Evolutionary conservation across 2,113 vertebrate species (phyloP).

Genomic region (Ibidorhyncha struthersii): DNA sequence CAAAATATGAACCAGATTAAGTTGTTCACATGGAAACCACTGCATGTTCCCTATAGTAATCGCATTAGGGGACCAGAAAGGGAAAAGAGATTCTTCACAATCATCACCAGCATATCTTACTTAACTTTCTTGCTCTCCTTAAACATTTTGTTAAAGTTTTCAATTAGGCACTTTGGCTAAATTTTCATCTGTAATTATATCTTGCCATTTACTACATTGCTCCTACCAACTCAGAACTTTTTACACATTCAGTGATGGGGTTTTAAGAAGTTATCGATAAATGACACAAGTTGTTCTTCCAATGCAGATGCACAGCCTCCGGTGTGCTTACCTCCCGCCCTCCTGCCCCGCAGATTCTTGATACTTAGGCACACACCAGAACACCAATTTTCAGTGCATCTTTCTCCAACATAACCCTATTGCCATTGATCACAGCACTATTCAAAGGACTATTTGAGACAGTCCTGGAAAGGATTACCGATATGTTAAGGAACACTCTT

Average conservation of each 20-base stretch:
- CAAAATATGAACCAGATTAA: constrained; percentile 33
- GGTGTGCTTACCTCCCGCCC: not conserved
- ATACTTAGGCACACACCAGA: not conserved
- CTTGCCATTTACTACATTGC: not conserved
- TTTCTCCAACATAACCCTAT: not conserved
- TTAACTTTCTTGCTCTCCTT: not conserved
- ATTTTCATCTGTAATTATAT: not conserved
- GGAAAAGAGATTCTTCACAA: not conserved
- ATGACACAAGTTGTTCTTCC: not conserved
- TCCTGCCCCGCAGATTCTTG: not conserved
- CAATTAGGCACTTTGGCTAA: not conserved
- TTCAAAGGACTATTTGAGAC: not conserved
- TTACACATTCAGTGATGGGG: not conserved
- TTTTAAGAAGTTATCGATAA: not conserved
- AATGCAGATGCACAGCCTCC: not conserved
- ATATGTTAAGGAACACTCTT: not conserved
- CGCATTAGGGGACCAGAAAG: not conserved
- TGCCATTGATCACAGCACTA: not conserved
- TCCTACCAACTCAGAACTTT: not conserved
- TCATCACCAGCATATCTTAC: not conserved
- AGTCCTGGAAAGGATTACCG: not conserved
- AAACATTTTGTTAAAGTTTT: not conserved
- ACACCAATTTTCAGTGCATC: not conserved
- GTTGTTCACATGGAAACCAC: constrained; percentile 43
- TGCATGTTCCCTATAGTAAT: not conserved